phyloP scores from a whole-genome alignment of 2,113 vertebrate genomes.

The Zosterops hypoxanthus region DNA sequence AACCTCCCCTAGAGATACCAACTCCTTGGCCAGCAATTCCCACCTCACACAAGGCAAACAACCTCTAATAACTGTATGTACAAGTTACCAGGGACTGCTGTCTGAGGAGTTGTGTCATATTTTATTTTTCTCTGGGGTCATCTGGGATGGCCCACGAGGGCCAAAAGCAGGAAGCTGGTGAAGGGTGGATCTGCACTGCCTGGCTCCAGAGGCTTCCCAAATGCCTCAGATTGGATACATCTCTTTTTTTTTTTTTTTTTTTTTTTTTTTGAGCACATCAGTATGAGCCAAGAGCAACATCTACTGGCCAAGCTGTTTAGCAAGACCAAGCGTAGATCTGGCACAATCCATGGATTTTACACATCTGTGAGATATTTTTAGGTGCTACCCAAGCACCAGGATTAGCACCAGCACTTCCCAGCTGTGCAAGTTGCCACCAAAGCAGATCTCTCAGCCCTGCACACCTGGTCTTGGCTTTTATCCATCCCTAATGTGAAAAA shows the following conservation, averaged over 20 bases:
- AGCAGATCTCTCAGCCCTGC: background rate
- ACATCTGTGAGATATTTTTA: background rate
- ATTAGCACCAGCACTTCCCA: background rate
- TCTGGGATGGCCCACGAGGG: background rate
- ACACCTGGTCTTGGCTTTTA: background rate
- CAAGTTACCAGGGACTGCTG: background rate
- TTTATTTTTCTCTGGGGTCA: background rate
- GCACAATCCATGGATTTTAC: background rate
- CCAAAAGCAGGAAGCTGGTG: background rate
- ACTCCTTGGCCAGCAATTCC: background rate
- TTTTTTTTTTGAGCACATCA: background rate
- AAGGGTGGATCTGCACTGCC: background rate
- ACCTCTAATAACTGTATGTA: background rate
- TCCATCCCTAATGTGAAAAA: background rate
- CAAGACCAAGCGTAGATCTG: background rate
- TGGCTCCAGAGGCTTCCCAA: background rate
- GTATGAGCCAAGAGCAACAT: constrained; percentile 50
- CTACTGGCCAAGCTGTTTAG: constrained; percentile 36
- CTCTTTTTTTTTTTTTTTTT: background rate
- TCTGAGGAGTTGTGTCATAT: background rate
- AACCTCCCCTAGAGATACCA: background rate
- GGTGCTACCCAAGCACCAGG: background rate
- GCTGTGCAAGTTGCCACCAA: background rate
- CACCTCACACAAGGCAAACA: background rate
- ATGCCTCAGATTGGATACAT: background rate